Percentiles rank a stretch among this genome's conserved stretches.
Conservation (phyloP, 2,113 vertebrate genomes). For the Isichthys henryi region DNA sequence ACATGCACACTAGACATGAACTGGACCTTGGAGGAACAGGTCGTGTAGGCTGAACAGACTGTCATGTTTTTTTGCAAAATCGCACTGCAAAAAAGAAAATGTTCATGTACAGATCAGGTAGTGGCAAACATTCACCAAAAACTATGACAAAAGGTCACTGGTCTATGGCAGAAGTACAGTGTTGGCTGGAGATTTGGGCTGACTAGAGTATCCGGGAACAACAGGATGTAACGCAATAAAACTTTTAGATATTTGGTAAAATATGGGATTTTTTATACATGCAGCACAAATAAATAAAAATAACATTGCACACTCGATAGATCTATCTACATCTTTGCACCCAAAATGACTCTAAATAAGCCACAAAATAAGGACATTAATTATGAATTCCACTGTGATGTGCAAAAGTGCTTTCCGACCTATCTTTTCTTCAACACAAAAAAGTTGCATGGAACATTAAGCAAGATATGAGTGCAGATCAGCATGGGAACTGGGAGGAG, state of each 20-base stretch:
- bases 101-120: not conserved
- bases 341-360: not conserved
- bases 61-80: not conserved
- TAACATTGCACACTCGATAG: too few relatives aligned
- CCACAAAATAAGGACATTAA: not conserved
- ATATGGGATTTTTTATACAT: not conserved
- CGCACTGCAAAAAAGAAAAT: not conserved
- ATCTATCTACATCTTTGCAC: too few relatives aligned
- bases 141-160: not conserved
- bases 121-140: not conserved
- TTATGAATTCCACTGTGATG: not conserved
- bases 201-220: not conserved
- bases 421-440: too few relatives aligned
- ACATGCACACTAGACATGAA: not conserved
- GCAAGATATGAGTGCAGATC: not conserved
- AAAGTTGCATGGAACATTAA: not conserved
- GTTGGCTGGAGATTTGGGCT: not conserved
- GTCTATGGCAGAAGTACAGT: not conserved
- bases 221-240: not conserved
- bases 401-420: too few relatives aligned
- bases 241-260: not conserved
- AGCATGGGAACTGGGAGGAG: not conserved
- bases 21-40: not conserved
- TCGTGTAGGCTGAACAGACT: not conserved
- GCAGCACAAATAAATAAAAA: not conserved